phyloP scores from a whole-genome alignment of 2,797 vertebrate species.

The Ara ararauna region DNA sequence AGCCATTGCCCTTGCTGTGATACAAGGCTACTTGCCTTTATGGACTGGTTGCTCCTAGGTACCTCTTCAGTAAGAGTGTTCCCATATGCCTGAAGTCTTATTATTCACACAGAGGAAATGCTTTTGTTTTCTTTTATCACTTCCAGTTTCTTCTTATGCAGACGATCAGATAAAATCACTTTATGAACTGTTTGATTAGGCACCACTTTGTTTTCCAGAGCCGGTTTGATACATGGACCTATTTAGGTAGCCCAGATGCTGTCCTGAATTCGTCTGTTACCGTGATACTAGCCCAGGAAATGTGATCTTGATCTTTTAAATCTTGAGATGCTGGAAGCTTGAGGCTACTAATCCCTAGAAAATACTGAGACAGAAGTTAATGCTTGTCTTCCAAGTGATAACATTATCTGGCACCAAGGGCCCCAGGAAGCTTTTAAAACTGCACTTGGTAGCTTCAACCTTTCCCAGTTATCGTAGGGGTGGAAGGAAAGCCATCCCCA shows the following conservation, averaged over 20 bases:
- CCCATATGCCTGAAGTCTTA: too few species aligned
- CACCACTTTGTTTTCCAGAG: neutral
- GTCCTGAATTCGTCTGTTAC: neutral
- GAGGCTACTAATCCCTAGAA: neutral
- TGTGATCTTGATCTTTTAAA: neutral
- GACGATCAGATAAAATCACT: neutral
- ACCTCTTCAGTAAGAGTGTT: neutral
- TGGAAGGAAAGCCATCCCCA: neutral
- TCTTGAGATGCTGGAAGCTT: neutral
- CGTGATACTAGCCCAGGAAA: neutral
- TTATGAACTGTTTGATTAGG: neutral
- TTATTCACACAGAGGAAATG: neutral
- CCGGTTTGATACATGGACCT: neutral
- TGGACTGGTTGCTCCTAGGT: neutral
- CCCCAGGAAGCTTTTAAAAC: neutral
- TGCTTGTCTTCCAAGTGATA: neutral
- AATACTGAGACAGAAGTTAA: neutral
- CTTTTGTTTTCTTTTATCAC: neutral
- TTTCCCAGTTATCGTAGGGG: neutral
- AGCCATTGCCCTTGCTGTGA: fast-evolving
- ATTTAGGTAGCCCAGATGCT: neutral
- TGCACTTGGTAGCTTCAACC: neutral
- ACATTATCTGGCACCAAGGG: neutral
- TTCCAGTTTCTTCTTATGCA: neutral
- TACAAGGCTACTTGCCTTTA: neutral